These are phyloP conservation scores for Panopea generosa DNA, from an alignment of 2,888 invertebrate genomes.

Conservation along the genomic window DNA sequence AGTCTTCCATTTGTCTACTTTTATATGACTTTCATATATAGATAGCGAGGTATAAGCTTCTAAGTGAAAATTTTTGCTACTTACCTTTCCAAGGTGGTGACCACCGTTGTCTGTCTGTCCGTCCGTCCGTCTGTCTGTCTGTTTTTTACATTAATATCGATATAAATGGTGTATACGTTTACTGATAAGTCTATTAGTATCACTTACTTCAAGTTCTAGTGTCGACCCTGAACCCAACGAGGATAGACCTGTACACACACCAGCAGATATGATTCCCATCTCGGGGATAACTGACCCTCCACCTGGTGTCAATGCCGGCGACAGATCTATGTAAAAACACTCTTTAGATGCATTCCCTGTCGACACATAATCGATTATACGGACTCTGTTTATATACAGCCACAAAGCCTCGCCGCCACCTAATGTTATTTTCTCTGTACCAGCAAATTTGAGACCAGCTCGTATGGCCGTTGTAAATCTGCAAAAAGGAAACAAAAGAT, in stretches of 20 bases:
- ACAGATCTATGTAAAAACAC: conserved; percentile 55
- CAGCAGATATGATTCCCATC: conserved; percentile 50
- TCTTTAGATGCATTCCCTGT: conserved; percentile 22
- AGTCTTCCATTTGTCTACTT: too few relatives aligned
- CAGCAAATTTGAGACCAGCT: conserved; percentile 70
- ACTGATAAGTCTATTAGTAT: too few relatives aligned
- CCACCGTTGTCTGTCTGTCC: too few relatives aligned
- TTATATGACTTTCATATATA: too few relatives aligned
- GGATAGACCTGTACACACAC: conserved; percentile 55
- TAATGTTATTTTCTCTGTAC: conserved; percentile 71
- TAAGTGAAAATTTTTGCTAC: too few relatives aligned
- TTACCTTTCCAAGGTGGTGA: too few relatives aligned
- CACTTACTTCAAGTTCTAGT: conserved; percentile 49
- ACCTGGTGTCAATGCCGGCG: conserved; percentile 52
- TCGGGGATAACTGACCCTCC: conserved; percentile 53
- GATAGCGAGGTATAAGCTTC: too few relatives aligned
- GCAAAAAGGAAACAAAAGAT: not conserved
- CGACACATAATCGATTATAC: conserved; percentile 68
- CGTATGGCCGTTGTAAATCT: conserved; percentile 75
- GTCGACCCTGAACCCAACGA: conserved; percentile 22
- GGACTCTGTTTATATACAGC: conserved; percentile 74
- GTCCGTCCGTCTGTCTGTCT: too few relatives aligned
- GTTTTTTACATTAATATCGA: too few relatives aligned
- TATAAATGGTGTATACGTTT: too few relatives aligned
- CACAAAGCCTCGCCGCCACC: conserved; percentile 79